Base-by-base conservation (phyloP, 2,113 vertebrate species). In the Phoenicopterus ruber region DNA sequence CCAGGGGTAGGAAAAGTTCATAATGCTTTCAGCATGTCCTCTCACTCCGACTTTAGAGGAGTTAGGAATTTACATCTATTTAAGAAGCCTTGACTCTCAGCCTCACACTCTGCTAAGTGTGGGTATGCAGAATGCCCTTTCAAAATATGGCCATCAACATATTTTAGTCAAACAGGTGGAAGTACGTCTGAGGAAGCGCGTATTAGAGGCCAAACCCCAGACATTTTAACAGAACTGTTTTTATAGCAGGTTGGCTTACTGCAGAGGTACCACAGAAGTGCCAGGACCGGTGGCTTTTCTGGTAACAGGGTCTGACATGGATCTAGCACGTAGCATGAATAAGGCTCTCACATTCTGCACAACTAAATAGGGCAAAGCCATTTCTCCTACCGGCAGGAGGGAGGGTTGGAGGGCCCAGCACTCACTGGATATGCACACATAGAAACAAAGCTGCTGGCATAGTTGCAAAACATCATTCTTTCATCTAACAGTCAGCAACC, bases 391-490 rank as follows among this genome's bases (percentile, higher is more conserved):
- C 95, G 94, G 96, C 70, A 97, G 94, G 91, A 96, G 96, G 96
- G 88, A 97, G 97, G 85, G 96, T 91, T 97, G 93, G 97, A 97
- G 96, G 97, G 96, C 96, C 97, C 97, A 98, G 96, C 96, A 95
- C 77, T 98, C 97, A 97, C 86, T 97, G 97, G 95, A 96, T 91
- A 95, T 93, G 96, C 85, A 98, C 96, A 98, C 96, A 97, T 77
- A 98, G 95, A 98, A 98, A 97, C 96, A 98, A 96, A 94, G 94
- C 97, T 98, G 97, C 93, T 97, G 97, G 96, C 94, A 98, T 63
- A 88, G 97, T 63, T 91, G 95, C 96, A 98, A 96, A 52, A 93
- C 81, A 97, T 96, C 97, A 92, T 95, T 97, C 96, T 96, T 94
- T 97, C 90, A 94, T 92, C 91, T 96, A 97, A 89, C 77, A 96